Evolutionary conservation across 2,113 vertebrate genomes (phyloP).

Genomic region (Phyllostomus hastatus): DNA sequence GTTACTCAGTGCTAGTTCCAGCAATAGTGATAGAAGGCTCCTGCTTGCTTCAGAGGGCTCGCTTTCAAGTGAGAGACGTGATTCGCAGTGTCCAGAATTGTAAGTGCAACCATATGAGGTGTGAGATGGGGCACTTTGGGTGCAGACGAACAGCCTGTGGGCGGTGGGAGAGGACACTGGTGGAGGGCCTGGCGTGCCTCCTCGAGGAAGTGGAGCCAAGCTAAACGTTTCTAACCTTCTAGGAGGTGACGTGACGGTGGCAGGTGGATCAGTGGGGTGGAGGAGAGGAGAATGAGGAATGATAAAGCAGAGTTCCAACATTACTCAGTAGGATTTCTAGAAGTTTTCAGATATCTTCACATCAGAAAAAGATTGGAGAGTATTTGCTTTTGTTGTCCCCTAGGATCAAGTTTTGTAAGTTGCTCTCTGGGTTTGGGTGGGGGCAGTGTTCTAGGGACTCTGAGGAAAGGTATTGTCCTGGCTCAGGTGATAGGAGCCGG

Average conservation of each 20-base stretch:
- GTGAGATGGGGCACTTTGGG: rapidly evolving
- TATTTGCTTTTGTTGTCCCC: neutral
- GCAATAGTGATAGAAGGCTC: neutral
- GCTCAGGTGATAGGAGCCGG: neutral
- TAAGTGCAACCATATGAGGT: neutral
- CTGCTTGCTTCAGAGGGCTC: neutral
- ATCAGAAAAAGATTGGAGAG: neutral
- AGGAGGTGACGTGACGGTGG: neutral
- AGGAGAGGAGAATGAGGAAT: neutral
- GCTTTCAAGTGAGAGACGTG: neutral
- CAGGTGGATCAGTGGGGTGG: neutral
- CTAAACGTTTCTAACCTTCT: neutral
- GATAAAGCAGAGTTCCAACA: neutral
- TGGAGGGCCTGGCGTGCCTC: neutral
- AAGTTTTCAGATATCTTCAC: neutral
- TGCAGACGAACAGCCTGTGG: neutral
- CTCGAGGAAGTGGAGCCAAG: neutral
- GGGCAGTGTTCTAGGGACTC: neutral
- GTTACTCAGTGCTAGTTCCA: neutral
- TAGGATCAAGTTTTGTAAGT: neutral
- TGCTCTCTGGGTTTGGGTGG: neutral
- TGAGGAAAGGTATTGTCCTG: neutral
- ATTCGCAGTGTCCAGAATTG: neutral
- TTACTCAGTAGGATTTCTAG: neutral
- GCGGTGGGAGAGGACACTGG: rapidly evolving